These are phyloP conservation scores for Digitonthophagus gazella DNA, from an alignment of 2,888 invertebrate species.

Conservation along the genomic window DNA sequence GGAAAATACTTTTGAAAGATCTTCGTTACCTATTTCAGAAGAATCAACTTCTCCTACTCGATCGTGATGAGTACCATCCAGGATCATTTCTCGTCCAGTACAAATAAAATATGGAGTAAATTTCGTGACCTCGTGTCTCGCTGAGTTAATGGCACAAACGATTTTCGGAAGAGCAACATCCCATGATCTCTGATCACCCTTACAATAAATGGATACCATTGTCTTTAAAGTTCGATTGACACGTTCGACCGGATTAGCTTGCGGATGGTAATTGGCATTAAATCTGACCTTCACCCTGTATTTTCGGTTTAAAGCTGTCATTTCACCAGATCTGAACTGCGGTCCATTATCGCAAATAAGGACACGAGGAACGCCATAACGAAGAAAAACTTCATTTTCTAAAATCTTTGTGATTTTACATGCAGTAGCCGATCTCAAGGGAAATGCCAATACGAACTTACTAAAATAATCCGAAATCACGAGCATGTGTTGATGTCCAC, in stretches of 20 bases:
- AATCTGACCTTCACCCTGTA: slow-evolving; percentile 24
- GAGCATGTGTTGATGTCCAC: neutral
- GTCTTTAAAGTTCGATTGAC: slow-evolving; percentile 28
- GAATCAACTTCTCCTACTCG: neutral
- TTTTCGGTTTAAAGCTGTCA: slow-evolving; percentile 1
- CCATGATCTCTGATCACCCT: slow-evolving; percentile 27
- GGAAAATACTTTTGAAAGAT: neutral
- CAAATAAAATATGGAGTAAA: slow-evolving; percentile 27
- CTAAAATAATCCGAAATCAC: neutral
- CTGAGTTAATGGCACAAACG: slow-evolving; percentile 24
- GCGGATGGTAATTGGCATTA: slow-evolving; percentile 27
- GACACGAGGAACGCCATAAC: neutral
- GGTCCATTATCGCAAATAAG: slow-evolving; percentile 28
- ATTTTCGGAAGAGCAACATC: slow-evolving; percentile 21
- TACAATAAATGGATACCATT: slow-evolving; percentile 21
- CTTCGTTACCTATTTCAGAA: neutral
- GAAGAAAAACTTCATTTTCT: neutral
- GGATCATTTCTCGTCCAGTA: slow-evolving; percentile 23
- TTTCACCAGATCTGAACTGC: slow-evolving; percentile 26
- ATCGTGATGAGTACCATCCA: neutral
- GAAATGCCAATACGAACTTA: slow-evolving; percentile 1
- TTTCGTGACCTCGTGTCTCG: slow-evolving; percentile 23
- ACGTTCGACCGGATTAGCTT: slow-evolving; percentile 27
- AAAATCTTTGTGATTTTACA: neutral
- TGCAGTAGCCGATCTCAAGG: neutral